phyloP scores from a whole-genome alignment of 2,888 invertebrate species.

The Oscheius sp. region DNA sequence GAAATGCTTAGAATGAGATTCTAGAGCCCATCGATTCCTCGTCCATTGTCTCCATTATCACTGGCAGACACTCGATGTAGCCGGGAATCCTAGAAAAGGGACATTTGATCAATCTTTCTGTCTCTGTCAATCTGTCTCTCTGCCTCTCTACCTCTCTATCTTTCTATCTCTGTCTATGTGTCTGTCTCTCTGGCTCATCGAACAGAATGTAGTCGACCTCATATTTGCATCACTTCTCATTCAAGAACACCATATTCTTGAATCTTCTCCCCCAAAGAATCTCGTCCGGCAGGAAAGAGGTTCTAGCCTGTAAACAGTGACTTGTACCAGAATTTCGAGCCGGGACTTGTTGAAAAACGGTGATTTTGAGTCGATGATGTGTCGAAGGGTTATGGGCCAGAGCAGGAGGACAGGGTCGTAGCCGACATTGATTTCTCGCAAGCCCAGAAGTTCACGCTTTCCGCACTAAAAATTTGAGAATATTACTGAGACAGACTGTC shows the following conservation, averaged over 20 bases:
- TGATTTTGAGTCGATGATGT: conserved; percentile 27
- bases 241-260: conserved; percentile 33
- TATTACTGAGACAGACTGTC: background rate
- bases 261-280: conserved; percentile 27
- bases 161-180: background rate
- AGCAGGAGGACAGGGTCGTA: conserved; percentile 70
- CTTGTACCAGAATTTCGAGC: background rate
- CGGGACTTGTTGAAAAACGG: conserved; percentile 10
- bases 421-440: conserved; percentile 72
- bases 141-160: background rate
- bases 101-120: background rate
- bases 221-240: conserved; percentile 30
- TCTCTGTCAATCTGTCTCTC: no score
- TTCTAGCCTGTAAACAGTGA: background rate
- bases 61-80: conserved; percentile 5
- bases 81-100: background rate
- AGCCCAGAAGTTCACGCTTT: conserved; percentile 67
- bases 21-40: no score
- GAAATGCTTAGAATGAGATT: no score
- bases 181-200: background rate
- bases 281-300: conserved; percentile 27
- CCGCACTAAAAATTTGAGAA: conserved; percentile 54
- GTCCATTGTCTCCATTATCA: no score
- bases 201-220: conserved; percentile 29
- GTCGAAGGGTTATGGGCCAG: conserved; percentile 53